These are phyloP conservation scores for Sialia sialis DNA, from an alignment of 2,113 vertebrate genomes.

Conservation along the genomic window DNA sequence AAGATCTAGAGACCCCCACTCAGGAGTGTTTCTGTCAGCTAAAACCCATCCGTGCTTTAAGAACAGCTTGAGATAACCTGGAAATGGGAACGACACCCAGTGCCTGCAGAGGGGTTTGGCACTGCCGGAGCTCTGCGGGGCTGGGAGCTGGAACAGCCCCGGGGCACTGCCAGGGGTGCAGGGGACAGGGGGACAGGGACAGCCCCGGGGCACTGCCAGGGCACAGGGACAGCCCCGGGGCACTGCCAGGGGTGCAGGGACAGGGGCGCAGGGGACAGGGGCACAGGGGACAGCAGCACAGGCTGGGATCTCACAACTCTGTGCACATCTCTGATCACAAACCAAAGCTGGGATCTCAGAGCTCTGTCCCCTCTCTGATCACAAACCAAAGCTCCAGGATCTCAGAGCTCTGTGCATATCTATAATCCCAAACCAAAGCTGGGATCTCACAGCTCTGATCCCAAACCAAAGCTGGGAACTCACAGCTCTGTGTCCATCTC, in stretches of 20 bases:
- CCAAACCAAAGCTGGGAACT: background rate
- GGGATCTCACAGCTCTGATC: no score
- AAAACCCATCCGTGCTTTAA: background rate
- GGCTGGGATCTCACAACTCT: no score
- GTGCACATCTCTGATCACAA: no score
- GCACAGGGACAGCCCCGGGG: fast-evolving
- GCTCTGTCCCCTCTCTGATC: no score
- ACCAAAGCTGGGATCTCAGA: no score
- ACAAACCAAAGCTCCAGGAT: no score
- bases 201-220: no score
- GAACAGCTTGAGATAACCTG: background rate
- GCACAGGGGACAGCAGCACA: background rate
- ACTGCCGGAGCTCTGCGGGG: fast-evolving
- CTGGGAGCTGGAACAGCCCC: background rate
- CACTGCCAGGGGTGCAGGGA: fast-evolving
- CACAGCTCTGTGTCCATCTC: no score
- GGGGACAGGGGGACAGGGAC: no score
- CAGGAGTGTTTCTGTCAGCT: background rate
- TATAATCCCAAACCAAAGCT: no score
- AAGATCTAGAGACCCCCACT: background rate
- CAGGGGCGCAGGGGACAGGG: no score
- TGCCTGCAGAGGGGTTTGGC: background rate
- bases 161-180: background rate
- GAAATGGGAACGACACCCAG: fast-evolving
- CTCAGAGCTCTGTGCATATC: no score